Evolutionary conservation across 1,140 invertebrate species (phyloP), one percentile per base, ranked within the genome.

Genomic region (Anthonomus grandis): DNA sequence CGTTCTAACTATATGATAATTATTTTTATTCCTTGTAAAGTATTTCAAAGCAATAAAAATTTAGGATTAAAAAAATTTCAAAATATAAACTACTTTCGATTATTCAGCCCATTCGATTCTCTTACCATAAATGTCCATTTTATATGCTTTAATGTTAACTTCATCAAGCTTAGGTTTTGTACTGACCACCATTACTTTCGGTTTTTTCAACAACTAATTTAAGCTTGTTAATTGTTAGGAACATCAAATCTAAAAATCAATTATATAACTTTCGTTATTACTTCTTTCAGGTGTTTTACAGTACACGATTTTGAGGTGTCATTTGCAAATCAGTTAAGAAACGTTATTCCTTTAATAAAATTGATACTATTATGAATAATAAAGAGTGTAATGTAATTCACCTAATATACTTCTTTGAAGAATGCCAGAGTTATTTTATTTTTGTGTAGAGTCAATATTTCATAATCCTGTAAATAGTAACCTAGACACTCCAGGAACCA

Each of bases 161-260:
- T 50, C 38, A 34, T 36, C 13, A n/a, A 44, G 4, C 22, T 44
- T 44, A 10, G 17, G 34, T 21, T 36, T 50, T 24, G 47, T 37
- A 37, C 47, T 18, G 12, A 38, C 17, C 12, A 50, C 5, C 47
- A 50, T 37, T 37, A n/a, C 34, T 34, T 50, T 50, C n/a, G 2
- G 17, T 38, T 50, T 50, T 50, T 17, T 50, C 34, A 12, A n/a
- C 27, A 37, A 37, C 38, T 50, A 36, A 36, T 37, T 50, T 50
- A 3, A 38, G 15, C 31, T 50, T 38, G 38, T 38, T 50, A 13
- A 5, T 50, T 50, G 36, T 36, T 9, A 50, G 36, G 38, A 36
- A 50, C 24, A 34, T 37, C 22, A 10, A 22, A 48, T 36, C 15
- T 17, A 8, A 19, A 0, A 4, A 50, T 13, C 13, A 50, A 3